Evolutionary conservation across 2,888 invertebrate genomes (phyloP).

Genomic region (Drosophila demipolita): DNA sequence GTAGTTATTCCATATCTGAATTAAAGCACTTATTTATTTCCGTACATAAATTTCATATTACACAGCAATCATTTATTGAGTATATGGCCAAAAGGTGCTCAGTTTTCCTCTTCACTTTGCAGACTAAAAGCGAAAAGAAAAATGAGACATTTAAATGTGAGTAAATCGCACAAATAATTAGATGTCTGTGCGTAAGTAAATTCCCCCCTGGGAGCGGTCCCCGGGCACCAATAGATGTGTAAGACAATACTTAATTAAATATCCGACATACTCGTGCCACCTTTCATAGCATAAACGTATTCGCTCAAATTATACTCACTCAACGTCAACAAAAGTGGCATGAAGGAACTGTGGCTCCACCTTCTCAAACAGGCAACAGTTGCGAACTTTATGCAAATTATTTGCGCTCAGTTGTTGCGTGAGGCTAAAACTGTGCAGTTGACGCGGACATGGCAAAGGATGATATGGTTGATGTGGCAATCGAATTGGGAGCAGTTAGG

Average conservation of each 20-base stretch:
- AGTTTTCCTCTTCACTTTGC: not conserved
- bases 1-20: not conserved
- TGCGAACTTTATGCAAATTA: slow-evolving; percentile 49
- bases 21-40: not conserved
- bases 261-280: not conserved
- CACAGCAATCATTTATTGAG: slow-evolving; percentile 14
- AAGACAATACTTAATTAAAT: slow-evolving; percentile 42
- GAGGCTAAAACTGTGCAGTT: slow-evolving; percentile 54
- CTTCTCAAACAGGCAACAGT: slow-evolving; percentile 18
- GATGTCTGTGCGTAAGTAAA: not conserved
- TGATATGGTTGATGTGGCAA: slow-evolving; percentile 25
- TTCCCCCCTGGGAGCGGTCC: slow-evolving; percentile 30
- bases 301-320: slow-evolving; percentile 60
- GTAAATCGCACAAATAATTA: slow-evolving; percentile 60
- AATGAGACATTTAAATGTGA: slow-evolving; percentile 9
- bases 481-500: slow-evolving; percentile 20
- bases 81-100: not conserved
- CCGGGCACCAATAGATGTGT: slow-evolving; percentile 37
- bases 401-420: slow-evolving; percentile 64
- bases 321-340: slow-evolving; percentile 28
- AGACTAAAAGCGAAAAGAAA: not conserved
- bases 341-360: slow-evolving; percentile 37
- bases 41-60: not conserved
- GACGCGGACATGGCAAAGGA: slow-evolving; percentile 32
- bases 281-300: not conserved